Conservation (phyloP, 2,797 vertebrate genomes). For the Pangasius macronema region DNA sequence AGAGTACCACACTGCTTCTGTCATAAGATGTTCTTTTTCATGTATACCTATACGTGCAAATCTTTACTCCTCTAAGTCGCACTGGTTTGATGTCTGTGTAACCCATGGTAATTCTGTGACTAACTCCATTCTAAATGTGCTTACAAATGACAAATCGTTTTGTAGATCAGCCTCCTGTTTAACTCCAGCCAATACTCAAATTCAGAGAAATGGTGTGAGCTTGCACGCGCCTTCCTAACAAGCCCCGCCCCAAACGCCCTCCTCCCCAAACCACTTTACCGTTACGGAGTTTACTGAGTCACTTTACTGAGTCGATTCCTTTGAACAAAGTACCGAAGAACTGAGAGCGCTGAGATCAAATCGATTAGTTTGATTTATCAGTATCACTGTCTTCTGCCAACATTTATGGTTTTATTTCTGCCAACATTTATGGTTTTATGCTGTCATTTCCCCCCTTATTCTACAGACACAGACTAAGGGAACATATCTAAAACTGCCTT, state of each 20-base stretch:
- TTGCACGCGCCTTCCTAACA: constrained; percentile 11
- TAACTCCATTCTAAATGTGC: neutral
- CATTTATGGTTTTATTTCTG: too few relatives aligned
- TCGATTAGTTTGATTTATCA: neutral
- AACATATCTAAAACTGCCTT: neutral
- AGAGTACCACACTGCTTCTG: neutral
- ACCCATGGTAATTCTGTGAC: too few relatives aligned
- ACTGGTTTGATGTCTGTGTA: neutral
- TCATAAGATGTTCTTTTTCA: neutral
- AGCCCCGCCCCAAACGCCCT: neutral
- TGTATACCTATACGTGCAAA: neutral
- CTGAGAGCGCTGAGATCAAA: neutral
- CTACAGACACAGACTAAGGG: neutral
- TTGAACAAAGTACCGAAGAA: neutral
- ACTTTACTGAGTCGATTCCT: neutral
- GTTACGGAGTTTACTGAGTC: neutral
- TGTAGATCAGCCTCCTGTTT: neutral
- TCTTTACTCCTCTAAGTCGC: neutral
- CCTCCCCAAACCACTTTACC: neutral
- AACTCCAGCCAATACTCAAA: neutral
- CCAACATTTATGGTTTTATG: neutral
- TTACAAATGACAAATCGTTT: neutral
- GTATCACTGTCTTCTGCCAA: neutral
- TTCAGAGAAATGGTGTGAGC: neutral
- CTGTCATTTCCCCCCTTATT: neutral